Conservation (phyloP, 2,113 vertebrate species). For the Oreocharis arfaki region DNA sequence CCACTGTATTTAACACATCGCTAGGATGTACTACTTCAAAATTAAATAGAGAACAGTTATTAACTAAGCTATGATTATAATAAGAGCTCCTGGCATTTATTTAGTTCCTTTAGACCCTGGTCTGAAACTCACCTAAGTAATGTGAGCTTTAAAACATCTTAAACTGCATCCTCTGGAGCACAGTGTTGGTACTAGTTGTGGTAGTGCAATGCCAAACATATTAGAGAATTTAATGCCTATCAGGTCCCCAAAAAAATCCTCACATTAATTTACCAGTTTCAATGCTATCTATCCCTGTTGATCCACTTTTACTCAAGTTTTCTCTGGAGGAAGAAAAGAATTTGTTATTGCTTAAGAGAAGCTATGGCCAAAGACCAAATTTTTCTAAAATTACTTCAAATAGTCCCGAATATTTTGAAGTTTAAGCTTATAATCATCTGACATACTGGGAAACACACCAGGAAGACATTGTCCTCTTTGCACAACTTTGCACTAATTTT, state of each 20-base stretch:
- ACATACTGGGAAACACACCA: neutral
- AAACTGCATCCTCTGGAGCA: neutral
- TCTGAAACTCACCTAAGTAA: neutral
- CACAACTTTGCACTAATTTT: neutral
- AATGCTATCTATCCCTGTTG: neutral
- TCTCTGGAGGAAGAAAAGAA: neutral
- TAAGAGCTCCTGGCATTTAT: neutral
- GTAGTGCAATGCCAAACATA: neutral
- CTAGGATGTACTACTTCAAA: neutral
- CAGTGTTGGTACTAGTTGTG: neutral
- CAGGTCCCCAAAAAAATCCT: neutral
- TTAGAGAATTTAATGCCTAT: neutral
- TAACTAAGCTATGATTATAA: neutral
- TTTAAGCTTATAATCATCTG: neutral
- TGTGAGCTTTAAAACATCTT: neutral
- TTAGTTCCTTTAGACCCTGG: neutral
- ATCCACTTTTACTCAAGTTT: neutral
- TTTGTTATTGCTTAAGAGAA: neutral
- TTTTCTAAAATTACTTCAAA: neutral
- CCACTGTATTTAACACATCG: neutral
- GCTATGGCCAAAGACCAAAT: neutral
- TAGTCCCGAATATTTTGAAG: neutral
- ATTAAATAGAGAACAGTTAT: neutral
- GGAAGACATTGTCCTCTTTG: neutral
- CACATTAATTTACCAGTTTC: neutral